A percentile compares a stretch with the other conserved stretches of the same genome.
Evolutionary conservation across 1,140 invertebrate species (phyloP).

Genomic region (Drosophila nannoptera): DNA sequence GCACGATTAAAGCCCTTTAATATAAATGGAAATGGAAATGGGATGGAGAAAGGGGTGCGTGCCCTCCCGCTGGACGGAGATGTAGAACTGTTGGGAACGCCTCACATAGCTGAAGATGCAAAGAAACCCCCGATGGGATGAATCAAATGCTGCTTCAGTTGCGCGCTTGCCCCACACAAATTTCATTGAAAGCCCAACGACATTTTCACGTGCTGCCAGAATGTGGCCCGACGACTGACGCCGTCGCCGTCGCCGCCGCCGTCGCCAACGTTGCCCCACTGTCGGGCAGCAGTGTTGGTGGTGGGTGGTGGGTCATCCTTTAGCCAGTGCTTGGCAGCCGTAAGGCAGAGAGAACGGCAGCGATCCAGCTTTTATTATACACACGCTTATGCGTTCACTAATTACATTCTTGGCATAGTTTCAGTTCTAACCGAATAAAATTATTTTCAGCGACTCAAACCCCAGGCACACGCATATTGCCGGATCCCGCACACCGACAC

Average conservation of each 20-base stretch:
- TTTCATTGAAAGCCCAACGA: constrained; percentile 39
- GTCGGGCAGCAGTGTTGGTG: no score
- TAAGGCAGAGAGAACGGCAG: constrained; percentile 16
- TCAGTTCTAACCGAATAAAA: constrained; percentile 80
- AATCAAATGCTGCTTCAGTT: constrained; percentile 15
- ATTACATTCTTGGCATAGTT: constrained; percentile 95
- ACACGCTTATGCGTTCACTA: constrained; percentile 86
- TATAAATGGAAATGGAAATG: not conserved
- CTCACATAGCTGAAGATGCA: not conserved
- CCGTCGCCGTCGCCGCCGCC: constrained; percentile 27
- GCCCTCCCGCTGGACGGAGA: no score
- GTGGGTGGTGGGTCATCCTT: constrained; percentile 20
- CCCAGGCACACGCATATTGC: constrained; percentile 41
- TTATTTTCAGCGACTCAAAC: constrained; percentile 64
- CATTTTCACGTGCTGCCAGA: constrained; percentile 29
- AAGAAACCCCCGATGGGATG: not conserved
- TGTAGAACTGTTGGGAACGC: no score
- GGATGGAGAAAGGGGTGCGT: not conserved
- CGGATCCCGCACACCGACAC: constrained; percentile 18
- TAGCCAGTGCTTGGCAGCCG: constrained; percentile 15
- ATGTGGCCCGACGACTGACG: constrained; percentile 23
- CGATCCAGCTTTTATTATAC: constrained; percentile 62
- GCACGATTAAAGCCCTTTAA: not conserved
- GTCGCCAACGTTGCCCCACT: constrained; percentile 24
- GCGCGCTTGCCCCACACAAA: constrained; percentile 16